These are phyloP conservation scores for Erinaceus europaeus DNA, from an alignment of 2,113 vertebrate species.

Conservation along the genomic window DNA sequence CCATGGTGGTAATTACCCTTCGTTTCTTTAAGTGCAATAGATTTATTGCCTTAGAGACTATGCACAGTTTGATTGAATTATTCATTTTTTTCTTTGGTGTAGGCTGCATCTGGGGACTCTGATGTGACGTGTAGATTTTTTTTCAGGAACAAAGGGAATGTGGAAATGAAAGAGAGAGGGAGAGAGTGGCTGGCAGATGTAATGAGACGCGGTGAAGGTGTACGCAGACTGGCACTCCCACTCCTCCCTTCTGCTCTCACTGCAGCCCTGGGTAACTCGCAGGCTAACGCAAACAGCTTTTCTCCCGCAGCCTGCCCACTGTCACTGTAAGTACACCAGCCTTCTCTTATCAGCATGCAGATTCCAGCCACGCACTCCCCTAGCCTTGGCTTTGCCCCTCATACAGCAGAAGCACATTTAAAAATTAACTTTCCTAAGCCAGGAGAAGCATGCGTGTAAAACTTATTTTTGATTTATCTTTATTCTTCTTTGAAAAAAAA, in stretches of 20 bases:
- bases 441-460: conserved; percentile 78
- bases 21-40: conserved; percentile 86
- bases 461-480: conserved; percentile 83
- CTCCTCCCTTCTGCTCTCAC: conserved; percentile 88
- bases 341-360: conserved; percentile 89
- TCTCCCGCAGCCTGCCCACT: conserved; percentile 92
- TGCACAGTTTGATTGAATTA: conserved; percentile 90
- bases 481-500: conserved; percentile 61
- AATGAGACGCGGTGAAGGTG: conserved; percentile 92
- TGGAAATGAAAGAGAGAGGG: conserved; percentile 92
- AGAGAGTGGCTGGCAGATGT: conserved; percentile 91
- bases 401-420: conserved; percentile 79
- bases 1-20: conserved; percentile 84
- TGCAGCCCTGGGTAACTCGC: conserved; percentile 93
- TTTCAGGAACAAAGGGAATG: conserved; percentile 91
- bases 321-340: conserved; percentile 95
- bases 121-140: conserved; percentile 90
- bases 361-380: conserved; percentile 83
- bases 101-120: conserved; percentile 89
- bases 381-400: conserved; percentile 81
- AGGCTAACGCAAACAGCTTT: conserved; percentile 93
- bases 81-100: conserved; percentile 90
- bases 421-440: conserved; percentile 82
- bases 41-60: conserved; percentile 89
- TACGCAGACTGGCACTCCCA: conserved; percentile 89